Evolutionary conservation across 2,888 invertebrate genomes (phyloP).

Genomic region (Monopis laevigella): DNA sequence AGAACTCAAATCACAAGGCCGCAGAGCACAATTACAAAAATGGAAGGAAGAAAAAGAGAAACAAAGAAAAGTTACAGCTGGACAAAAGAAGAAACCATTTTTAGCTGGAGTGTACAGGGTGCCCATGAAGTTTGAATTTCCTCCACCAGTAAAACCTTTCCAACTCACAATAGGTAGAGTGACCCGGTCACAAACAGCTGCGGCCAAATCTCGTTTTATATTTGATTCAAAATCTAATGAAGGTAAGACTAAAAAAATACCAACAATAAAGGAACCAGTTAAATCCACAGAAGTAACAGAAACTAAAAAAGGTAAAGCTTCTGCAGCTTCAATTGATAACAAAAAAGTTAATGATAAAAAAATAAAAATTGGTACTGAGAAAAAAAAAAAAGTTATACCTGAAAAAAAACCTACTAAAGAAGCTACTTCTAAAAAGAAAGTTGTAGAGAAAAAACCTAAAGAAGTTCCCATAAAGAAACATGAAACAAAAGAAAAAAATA

Average conservation of each 20-base stretch:
- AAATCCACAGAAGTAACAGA: too few relatives aligned
- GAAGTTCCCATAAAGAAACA: background rate
- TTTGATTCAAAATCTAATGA: too few relatives aligned
- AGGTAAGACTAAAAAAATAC: too few relatives aligned
- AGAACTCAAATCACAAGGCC: constrained; percentile 32
- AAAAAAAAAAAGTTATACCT: constrained; percentile 1
- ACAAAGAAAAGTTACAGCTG: constrained; percentile 35
- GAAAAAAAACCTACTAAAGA: constrained; percentile 1
- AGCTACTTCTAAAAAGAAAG: background rate
- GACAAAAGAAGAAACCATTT: constrained; percentile 49
- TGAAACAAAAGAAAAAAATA: background rate
- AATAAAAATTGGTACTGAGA: constrained; percentile 10
- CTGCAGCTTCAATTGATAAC: too few relatives aligned
- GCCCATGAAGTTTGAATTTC: constrained; percentile 32
- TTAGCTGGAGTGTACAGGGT: constrained; percentile 27
- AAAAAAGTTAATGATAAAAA: constrained; percentile 16
- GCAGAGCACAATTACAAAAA: constrained; percentile 42
- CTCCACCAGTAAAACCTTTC: constrained; percentile 35
- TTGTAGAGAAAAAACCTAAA: constrained; percentile 3
- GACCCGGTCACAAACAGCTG: constrained; percentile 41
- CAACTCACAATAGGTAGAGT: constrained; percentile 44
- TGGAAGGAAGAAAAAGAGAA: constrained; percentile 55
- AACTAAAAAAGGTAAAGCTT: too few relatives aligned
- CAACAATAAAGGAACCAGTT: too few relatives aligned
- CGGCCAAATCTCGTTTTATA: too few relatives aligned